These are phyloP conservation scores for Poeciliopsis occidentalis DNA, from an alignment of 2,113 vertebrate genomes.

Conservation along the genomic window DNA sequence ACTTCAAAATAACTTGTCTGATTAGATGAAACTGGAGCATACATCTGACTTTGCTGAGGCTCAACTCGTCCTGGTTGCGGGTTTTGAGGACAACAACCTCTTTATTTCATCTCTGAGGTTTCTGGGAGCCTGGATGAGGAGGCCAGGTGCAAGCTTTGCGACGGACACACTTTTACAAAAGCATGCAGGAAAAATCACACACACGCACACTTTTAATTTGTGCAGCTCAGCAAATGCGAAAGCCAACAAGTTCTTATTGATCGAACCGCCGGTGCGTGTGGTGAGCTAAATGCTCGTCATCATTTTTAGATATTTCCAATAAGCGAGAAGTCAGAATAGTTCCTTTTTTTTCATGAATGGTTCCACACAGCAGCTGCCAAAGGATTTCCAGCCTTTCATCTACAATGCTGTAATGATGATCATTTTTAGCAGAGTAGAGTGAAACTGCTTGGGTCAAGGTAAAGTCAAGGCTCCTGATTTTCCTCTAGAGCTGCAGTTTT, in stretches of 20 bases:
- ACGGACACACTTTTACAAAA: slow-evolving; percentile 9
- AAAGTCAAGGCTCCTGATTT: too few relatives aligned
- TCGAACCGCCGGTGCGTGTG: slow-evolving; percentile 6
- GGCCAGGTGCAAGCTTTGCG: slow-evolving; percentile 66
- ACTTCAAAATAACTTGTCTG: slow-evolving; percentile 18
- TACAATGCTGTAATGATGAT: not conserved
- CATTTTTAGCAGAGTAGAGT: too few relatives aligned
- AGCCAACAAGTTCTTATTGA: slow-evolving; percentile 30
- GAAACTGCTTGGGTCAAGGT: too few relatives aligned
- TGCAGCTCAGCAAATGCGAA: slow-evolving; percentile 23
- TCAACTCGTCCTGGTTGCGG: slow-evolving; percentile 7
- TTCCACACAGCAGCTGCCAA: slow-evolving; percentile 31
- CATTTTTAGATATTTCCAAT: not conserved
- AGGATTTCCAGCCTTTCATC: not conserved
- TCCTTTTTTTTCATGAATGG: not conserved
- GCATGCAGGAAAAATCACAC: slow-evolving; percentile 3
- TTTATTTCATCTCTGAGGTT: slow-evolving; percentile 64
- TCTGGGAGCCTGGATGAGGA: slow-evolving; percentile 39
- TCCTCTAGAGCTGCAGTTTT: too few relatives aligned
- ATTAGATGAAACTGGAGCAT: slow-evolving; percentile 21
- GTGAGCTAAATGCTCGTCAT: slow-evolving; percentile 21
- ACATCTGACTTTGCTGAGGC: not conserved
- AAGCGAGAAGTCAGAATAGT: slow-evolving; percentile 3
- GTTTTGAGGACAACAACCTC: slow-evolving; percentile 56
- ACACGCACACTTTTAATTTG: slow-evolving; percentile 18